Conservation (phyloP, 2,888 invertebrate genomes). For the Calameuta idolon region DNA sequence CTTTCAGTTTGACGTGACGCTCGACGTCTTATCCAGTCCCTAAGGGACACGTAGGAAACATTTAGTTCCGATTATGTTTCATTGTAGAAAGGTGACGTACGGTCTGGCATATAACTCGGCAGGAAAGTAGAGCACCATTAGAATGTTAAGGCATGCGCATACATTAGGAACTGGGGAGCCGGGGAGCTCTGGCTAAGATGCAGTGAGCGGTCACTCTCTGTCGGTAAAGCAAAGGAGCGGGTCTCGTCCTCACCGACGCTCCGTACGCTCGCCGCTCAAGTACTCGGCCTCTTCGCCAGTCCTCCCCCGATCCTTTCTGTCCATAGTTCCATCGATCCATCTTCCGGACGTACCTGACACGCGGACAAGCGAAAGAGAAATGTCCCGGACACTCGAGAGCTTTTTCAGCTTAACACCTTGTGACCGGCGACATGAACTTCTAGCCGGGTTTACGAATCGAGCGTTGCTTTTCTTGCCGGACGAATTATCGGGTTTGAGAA, state of each 20-base stretch:
- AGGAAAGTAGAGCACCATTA: slow-evolving; percentile 24
- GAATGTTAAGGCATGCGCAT: slow-evolving; percentile 25
- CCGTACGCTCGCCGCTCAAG: neutral
- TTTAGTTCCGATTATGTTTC: slow-evolving; percentile 25
- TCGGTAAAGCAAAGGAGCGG: slow-evolving; percentile 15
- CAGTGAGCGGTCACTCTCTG: slow-evolving; percentile 23
- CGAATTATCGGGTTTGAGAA: neutral
- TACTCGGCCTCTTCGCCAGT: neutral
- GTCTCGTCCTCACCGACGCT: neutral
- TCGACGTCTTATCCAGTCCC: neutral
- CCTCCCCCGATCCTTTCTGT: slow-evolving; percentile 15
- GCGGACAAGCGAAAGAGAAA: slow-evolving; percentile 23
- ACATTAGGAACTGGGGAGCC: slow-evolving; percentile 14
- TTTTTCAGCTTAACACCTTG: slow-evolving; percentile 21
- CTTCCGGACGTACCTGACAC: slow-evolving; percentile 15
- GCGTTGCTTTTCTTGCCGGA: neutral
- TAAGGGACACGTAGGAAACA: slow-evolving; percentile 18
- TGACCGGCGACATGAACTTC: slow-evolving; percentile 17
- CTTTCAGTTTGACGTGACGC: neutral
- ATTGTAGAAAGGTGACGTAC: slow-evolving; percentile 16
- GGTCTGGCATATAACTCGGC: slow-evolving; percentile 3
- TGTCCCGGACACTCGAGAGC: slow-evolving; percentile 20
- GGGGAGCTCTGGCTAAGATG: slow-evolving; percentile 8
- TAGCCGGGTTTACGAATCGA: neutral
- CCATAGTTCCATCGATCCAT: slow-evolving; percentile 24